phyloP scores from a whole-genome alignment of 2,888 invertebrate genomes.

The Abscondita cerata region DNA sequence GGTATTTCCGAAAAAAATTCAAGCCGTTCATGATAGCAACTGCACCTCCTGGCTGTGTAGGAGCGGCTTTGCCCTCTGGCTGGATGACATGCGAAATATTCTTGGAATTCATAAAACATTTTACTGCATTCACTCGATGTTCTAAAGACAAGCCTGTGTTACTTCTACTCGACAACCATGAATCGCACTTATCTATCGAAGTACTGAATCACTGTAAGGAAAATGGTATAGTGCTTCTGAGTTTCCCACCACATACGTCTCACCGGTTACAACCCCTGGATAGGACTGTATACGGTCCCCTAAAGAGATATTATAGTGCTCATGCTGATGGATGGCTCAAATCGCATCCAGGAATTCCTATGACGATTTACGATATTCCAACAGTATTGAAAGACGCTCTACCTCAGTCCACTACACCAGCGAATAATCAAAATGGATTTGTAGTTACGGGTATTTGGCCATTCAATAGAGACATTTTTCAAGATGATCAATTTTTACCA shows the following conservation, averaged over 20 bases:
- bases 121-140: conserved; percentile 1
- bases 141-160: conserved; percentile 4
- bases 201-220: conserved; percentile 8
- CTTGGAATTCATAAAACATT: conserved; percentile 1
- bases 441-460: conserved; percentile 32
- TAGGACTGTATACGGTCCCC: conserved; percentile 41
- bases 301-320: conserved; percentile 39
- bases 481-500: conserved; percentile 23
- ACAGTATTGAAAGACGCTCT: conserved; percentile 19
- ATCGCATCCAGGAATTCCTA: conserved; percentile 25
- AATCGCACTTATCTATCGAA: conserved; percentile 9
- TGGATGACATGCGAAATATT: background rate
- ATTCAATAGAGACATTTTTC: conserved; percentile 33
- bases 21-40: too few species aligned
- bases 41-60: too few species aligned
- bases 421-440: conserved; percentile 37
- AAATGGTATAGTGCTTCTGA: conserved; percentile 9
- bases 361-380: conserved; percentile 34
- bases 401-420: conserved; percentile 27
- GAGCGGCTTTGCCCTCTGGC: background rate
- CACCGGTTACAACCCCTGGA: conserved; percentile 44
- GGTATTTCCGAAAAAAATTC: too few species aligned
- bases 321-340: conserved; percentile 29
- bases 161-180: conserved; percentile 6
- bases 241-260: conserved; percentile 11